Percentiles rank a stretch among this genome's conserved stretches.
Evolutionary conservation across 2,113 vertebrate species (phyloP).

Genomic region (Bothrops jararaca): DNA sequence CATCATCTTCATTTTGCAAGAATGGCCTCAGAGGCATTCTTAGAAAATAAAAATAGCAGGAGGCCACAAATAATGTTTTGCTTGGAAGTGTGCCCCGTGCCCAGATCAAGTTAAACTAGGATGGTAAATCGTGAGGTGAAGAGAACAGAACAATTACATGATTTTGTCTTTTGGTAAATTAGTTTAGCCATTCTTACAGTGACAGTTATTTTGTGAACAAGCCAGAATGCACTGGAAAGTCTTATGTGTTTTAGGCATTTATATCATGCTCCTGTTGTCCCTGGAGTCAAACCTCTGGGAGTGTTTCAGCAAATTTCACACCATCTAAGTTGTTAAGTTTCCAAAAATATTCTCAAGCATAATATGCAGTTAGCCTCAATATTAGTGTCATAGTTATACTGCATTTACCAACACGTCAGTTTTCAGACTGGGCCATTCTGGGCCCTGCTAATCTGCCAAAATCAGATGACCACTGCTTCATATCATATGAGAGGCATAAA

Average conservation of each 20-base stretch:
- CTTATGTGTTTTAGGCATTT: not conserved
- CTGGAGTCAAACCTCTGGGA: not conserved
- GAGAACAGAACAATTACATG: not conserved
- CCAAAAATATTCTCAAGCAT: not conserved
- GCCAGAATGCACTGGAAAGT: not conserved
- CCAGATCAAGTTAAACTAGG: not conserved
- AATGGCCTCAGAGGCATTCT: not conserved
- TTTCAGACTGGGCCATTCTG: not conserved
- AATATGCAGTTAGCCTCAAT: not conserved
- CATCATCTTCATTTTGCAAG: not conserved
- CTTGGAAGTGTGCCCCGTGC: not conserved
- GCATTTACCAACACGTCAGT: not conserved
- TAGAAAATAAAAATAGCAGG: not conserved
- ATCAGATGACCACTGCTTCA: not conserved
- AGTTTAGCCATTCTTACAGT: not conserved
- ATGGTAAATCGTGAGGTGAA: not conserved
- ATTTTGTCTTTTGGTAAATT: not conserved
- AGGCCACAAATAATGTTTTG: not conserved
- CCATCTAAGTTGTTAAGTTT: not conserved
- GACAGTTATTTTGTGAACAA: not conserved
- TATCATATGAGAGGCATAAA: too few species aligned
- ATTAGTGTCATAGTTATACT: not conserved
- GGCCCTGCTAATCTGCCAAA: not conserved
- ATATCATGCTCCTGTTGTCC: not conserved
- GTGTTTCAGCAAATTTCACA: not conserved